Evolutionary conservation across 1,140 invertebrate species (phyloP).

Genomic region (Tetramorium simillimum): DNA sequence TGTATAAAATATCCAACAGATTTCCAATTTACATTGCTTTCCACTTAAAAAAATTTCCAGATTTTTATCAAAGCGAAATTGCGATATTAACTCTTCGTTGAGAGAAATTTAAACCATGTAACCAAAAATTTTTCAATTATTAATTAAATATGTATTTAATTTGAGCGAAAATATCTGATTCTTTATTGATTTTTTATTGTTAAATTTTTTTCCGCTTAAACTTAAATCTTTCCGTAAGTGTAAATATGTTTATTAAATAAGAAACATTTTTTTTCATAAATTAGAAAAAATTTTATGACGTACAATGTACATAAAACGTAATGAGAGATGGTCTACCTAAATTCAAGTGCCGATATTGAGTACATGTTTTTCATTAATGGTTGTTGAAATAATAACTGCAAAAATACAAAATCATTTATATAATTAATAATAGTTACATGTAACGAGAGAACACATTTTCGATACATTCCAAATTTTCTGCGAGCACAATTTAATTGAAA

Average conservation of each 20-base stretch:
- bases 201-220: not conserved
- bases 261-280: not conserved
- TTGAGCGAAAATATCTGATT: not conserved
- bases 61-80: slow-evolving; percentile 33
- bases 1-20: not conserved
- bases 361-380: not conserved
- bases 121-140: not conserved
- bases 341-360: not conserved
- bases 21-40: not conserved
- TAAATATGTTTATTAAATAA: not conserved
- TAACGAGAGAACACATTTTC: not conserved
- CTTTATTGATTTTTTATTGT: not conserved
- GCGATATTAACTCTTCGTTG: slow-evolving; percentile 12
- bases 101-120: not conserved
- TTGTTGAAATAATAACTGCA: not conserved
- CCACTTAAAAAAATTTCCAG: not conserved
- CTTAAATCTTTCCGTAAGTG: not conserved
- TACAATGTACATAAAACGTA: not conserved
- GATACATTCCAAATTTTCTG: not conserved
- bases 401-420: not conserved
- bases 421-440: not conserved
- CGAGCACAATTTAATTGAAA: not conserved
- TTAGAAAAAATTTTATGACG: not conserved
- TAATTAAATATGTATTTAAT: slow-evolving; percentile 20
- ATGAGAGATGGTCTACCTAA: not conserved